Base-by-base conservation (phyloP, 1,140 invertebrate genomes). In the Hypothenemus hampei region DNA sequence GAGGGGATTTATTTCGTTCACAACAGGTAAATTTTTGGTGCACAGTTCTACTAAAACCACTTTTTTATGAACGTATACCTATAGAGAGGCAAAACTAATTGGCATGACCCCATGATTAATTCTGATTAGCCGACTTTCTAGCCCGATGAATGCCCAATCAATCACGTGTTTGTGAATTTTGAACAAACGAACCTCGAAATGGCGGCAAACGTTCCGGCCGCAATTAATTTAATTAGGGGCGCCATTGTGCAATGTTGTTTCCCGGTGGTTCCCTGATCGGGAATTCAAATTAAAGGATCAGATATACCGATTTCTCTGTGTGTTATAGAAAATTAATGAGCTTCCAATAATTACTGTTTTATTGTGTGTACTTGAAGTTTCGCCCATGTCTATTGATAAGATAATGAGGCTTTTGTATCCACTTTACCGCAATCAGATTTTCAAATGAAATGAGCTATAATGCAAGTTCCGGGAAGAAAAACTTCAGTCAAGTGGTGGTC, bases 111-210 rank as follows among this genome's bases (percentile, higher is more conserved):
- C 22, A n/a, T 44, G 18, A 33, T 33, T 46, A 11, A 33, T 8
- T 21, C 45, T 47, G 20, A 51, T 51, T 51, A 31, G 22, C n/a
- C 37, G 36, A 51, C 36, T 41, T 41, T 41, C 37, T n/a, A n/a
- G n/a, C n/a, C 11, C 8, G 13, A 26, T 51, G 48, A 51, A 51
- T 51, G 20, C 48, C 48, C 11, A 51, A 51, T 51, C 48, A 51
- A 41, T 41, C 37, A 51, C 48, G 41, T 41, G 48, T 51, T 51
- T 51, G 48, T 51, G 36, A 40, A 51, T 40, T 51, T 51, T 31
- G 33, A 37, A 37, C 23, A 41, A 49, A 51, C 48, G 10, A 29
- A 51, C 36, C 22, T 15, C 16, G 4, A 24, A 41, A 22, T 37
- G 36, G 22, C 33, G 23, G 22, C 19, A 13, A 22, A 51, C 31